Evolutionary conservation across 2,113 vertebrate genomes (phyloP).

Genomic region (Montifringilla adamsi): DNA sequence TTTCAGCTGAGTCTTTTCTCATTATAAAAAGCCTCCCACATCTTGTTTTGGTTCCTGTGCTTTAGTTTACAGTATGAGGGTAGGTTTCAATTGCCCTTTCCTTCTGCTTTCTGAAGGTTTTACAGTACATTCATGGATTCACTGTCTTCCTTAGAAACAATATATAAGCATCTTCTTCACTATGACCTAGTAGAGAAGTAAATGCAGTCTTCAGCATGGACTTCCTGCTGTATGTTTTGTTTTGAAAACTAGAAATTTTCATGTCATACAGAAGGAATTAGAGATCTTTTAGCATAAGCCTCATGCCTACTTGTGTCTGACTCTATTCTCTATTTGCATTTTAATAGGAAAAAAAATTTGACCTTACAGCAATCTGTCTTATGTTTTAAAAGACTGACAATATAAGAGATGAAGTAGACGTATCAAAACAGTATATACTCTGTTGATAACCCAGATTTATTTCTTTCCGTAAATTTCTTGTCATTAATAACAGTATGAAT

Average conservation of each 20-base stretch:
- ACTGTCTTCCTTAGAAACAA: background rate
- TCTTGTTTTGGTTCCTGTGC: background rate
- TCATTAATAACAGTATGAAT: background rate
- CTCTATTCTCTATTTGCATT: background rate
- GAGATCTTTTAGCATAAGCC: background rate
- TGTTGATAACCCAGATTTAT: slow-evolving; percentile 20
- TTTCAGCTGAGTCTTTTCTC: background rate
- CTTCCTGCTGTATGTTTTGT: background rate
- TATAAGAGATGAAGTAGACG: background rate
- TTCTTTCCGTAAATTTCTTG: slow-evolving; percentile 9
- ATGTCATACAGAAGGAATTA: background rate
- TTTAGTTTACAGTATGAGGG: background rate
- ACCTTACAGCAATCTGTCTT: background rate
- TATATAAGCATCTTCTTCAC: background rate
- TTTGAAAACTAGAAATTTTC: background rate
- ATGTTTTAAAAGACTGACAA: background rate
- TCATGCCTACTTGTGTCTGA: background rate
- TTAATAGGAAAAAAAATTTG: background rate
- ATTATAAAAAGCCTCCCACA: background rate
- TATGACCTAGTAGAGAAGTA: background rate
- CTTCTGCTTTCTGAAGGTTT: background rate
- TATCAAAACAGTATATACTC: background rate
- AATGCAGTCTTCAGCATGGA: background rate
- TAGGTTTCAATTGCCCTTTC: background rate
- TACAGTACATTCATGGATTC: no score